phyloP scores from a whole-genome alignment of 2,797 vertebrate genomes.

The Gymnothorax javanicus region DNA sequence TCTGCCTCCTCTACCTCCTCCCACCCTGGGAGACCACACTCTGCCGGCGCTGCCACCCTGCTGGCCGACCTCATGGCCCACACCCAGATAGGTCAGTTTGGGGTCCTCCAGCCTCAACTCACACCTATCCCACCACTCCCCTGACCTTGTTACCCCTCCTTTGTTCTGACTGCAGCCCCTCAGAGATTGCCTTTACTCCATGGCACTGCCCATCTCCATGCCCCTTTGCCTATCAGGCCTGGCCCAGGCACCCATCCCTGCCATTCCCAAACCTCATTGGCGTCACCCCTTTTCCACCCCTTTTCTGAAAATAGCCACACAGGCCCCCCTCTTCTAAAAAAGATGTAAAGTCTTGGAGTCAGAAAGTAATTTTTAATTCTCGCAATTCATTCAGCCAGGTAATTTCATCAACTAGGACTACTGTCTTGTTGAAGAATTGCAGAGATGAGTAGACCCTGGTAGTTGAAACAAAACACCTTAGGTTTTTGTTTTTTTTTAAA shows the following conservation, averaged over 20 bases:
- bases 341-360: too few relatives aligned
- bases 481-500: too few relatives aligned
- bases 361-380: too few relatives aligned
- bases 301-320: too few relatives aligned
- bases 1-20: constrained; percentile 97
- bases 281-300: too few relatives aligned
- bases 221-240: background rate
- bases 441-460: too few relatives aligned
- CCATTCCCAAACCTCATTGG: too few relatives aligned
- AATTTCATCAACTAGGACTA: too few relatives aligned
- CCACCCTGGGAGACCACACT: constrained; percentile 84
- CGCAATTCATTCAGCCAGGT: too few relatives aligned
- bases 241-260: background rate
- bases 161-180: background rate
- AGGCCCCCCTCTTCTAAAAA: too few relatives aligned
- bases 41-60: constrained; percentile 71
- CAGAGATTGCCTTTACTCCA: background rate
- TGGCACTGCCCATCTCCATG: background rate
- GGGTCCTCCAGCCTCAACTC: background rate
- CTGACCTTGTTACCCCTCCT: background rate
- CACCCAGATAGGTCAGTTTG: constrained; percentile 91
- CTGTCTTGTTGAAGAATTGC: too few relatives aligned
- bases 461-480: too few relatives aligned
- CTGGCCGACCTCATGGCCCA: constrained; percentile 89
- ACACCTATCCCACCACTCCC: background rate